These are phyloP conservation scores for Eristalinus sepulchralis DNA, from an alignment of 2,888 invertebrate species.

Conservation along the genomic window DNA sequence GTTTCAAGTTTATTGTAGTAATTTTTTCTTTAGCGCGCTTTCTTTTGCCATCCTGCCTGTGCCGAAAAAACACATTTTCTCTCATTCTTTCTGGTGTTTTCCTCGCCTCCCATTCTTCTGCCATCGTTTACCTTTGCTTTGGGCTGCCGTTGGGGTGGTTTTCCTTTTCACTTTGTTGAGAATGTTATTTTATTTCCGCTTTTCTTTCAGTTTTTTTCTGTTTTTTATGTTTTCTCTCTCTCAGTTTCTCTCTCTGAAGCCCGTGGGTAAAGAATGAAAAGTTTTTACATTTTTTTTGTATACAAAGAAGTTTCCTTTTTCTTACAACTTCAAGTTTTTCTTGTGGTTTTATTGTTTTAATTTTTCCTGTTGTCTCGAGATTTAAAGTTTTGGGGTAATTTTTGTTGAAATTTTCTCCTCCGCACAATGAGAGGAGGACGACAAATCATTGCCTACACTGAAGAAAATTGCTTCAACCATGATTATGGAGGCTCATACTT, in stretches of 20 bases:
- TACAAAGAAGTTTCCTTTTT: neutral
- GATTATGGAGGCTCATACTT: neutral
- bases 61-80: constrained; percentile 45
- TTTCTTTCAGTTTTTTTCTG: neutral
- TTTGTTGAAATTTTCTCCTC: constrained; percentile 1
- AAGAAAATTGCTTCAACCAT: neutral
- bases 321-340: neutral
- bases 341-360: neutral
- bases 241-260: constrained; percentile 24
- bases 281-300: neutral
- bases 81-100: constrained; percentile 27
- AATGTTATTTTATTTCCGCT: constrained; percentile 57
- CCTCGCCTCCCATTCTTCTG: neutral
- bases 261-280: constrained; percentile 12
- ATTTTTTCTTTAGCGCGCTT: constrained; percentile 18
- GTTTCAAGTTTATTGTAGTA: constrained; percentile 69
- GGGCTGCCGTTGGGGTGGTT: constrained; percentile 4
- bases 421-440: neutral
- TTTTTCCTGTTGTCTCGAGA: constrained; percentile 13
- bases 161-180: constrained; percentile 26
- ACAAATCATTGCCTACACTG: constrained; percentile 15
- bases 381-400: constrained; percentile 22
- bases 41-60: constrained; percentile 1
- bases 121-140: constrained; percentile 42
- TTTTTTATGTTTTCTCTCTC: neutral